These are phyloP conservation scores for Eristalis intricaria DNA, from an alignment of 2,888 invertebrate species.

Conservation along the genomic window DNA sequence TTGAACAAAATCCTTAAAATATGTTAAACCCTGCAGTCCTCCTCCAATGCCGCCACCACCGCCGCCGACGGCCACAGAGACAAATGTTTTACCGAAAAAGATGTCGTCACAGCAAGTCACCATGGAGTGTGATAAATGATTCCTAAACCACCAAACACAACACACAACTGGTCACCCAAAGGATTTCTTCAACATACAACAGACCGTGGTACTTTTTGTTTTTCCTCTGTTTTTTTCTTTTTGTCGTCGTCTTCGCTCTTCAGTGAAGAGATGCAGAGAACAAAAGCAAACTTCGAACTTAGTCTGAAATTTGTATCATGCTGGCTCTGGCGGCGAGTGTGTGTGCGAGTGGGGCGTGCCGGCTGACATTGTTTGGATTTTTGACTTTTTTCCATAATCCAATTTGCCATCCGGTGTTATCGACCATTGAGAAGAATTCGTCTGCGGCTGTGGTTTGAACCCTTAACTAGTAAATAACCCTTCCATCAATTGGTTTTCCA, in stretches of 20 bases:
- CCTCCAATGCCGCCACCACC: not conserved
- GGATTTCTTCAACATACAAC: slow-evolving; percentile 11
- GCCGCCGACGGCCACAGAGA: not conserved
- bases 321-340: not conserved
- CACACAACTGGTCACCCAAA: slow-evolving; percentile 26
- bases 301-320: slow-evolving; percentile 53
- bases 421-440: slow-evolving; percentile 54
- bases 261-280: slow-evolving; percentile 6
- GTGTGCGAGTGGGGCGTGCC: slow-evolving; percentile 47
- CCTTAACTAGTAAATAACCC: slow-evolving; percentile 60
- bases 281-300: slow-evolving; percentile 22
- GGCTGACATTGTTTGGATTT: slow-evolving; percentile 41
- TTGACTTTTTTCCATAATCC: slow-evolving; percentile 68
- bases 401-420: slow-evolving; percentile 43
- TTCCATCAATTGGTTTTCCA: slow-evolving; percentile 61
- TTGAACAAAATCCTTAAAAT: slow-evolving; percentile 49
- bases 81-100: slow-evolving; percentile 53
- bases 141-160: slow-evolving; percentile 46
- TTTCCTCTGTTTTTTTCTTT: not conserved
- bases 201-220: not conserved
- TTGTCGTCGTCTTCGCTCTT: slow-evolving; percentile 5
- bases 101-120: slow-evolving; percentile 66
- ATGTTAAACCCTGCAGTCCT: slow-evolving; percentile 11
- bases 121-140: slow-evolving; percentile 66
- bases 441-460: slow-evolving; percentile 51